Evolutionary conservation across 2,113 vertebrate species (phyloP).

Genomic region (Zapornia atra): DNA sequence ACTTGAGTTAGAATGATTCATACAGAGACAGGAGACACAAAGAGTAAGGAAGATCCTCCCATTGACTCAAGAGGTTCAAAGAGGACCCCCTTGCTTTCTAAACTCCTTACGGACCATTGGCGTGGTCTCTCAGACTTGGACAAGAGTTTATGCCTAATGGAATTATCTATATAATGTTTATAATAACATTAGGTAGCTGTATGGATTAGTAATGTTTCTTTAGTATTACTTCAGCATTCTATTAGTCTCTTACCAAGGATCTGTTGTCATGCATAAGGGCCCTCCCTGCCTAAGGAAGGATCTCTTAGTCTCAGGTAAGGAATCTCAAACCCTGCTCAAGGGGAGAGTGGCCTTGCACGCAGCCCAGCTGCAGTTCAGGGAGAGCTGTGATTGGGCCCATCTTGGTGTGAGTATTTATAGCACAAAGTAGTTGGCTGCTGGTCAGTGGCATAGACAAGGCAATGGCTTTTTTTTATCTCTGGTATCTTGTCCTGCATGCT

Average conservation of each 20-base stretch:
- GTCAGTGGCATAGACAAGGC: neutral
- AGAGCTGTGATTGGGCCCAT: neutral
- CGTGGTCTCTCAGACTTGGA: neutral
- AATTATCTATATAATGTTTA: neutral
- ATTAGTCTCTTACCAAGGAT: neutral
- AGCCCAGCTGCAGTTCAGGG: neutral
- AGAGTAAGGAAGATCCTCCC: rapidly evolving
- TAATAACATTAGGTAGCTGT: neutral
- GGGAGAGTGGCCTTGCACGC: rapidly evolving
- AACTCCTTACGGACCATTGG: neutral
- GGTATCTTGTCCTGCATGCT: neutral
- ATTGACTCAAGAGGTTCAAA: rapidly evolving
- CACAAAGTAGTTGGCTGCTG: neutral
- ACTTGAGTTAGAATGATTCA: neutral
- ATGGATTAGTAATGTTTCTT: neutral
- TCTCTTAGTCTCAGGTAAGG: neutral
- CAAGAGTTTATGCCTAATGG: neutral
- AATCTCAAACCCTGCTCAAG: neutral
- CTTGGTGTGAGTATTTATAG: neutral
- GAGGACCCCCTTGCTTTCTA: neutral
- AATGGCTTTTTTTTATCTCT: neutral
- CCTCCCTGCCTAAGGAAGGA: neutral
- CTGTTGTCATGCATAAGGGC: rapidly evolving
- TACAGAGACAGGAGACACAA: neutral
- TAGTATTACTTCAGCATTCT: neutral